Evolutionary conservation across 2,888 invertebrate species (phyloP), one percentile per base, ranked within the genome.

Genomic region (Sarcophaga carnaria): DNA sequence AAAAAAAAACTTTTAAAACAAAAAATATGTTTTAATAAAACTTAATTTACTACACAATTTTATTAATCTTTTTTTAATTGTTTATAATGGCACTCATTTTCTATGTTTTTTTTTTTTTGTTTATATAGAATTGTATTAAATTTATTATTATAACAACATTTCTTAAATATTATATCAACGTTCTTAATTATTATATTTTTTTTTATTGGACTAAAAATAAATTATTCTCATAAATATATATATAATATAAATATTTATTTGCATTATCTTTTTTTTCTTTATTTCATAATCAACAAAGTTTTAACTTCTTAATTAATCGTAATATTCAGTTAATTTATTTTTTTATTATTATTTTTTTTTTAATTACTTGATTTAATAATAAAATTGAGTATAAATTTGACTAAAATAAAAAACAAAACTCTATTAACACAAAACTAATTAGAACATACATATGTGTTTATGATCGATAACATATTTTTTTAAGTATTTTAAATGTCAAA

Each of bases 321-420:
- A 10, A 37, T 37, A 10, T 37, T 37, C 10, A 37, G 2, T 37
- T 37, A 2, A 10, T 37, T 54, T 14, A 25, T 66, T 47, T 45
- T 20, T 72, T 80, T 22, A 37, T n/a, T 25, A 27, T 81, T 49
- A 27, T 75, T 81, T 81, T 17, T 49, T 69, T 81, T 80, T 75
- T 78, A 67, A n/a, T 60, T 66, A 45, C 45, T 66, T 66, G 77
- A 80, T 85, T 80, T 69, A 77, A 70, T 84, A 66, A 80, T 79
- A 79, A 79, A 80, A 86, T 84, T 87, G 87, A 87, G 87, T 87
- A 87, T 87, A 87, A 84, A 87, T 87, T 87, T 87, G 71, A 84
- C 87, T 87, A 87, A 87, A 79, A 66, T 64, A 66, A 62, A 70
- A 67, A 71, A n/a, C 37, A 45, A 66, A 49, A 64, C 80, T 67